phyloP scores from a whole-genome alignment of 2,888 invertebrate genomes.

The Choristoneura rosaceana region DNA sequence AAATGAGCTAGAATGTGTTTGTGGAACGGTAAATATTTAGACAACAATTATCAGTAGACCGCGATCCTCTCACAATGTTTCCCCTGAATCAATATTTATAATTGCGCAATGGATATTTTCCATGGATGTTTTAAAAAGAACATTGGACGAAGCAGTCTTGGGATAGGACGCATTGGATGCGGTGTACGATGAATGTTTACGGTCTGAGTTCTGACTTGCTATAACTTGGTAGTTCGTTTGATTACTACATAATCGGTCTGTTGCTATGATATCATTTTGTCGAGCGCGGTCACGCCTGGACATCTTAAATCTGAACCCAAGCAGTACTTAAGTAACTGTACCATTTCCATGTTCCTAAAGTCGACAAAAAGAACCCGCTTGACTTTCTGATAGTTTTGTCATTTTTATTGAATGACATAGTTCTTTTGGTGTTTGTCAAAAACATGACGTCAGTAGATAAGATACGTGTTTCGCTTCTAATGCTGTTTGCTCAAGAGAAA shows the following conservation, averaged over 20 bases:
- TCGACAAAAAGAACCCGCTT: constrained; percentile 28
- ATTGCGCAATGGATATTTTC: constrained; percentile 25
- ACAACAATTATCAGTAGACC: constrained; percentile 78
- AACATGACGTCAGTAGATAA: constrained; percentile 27
- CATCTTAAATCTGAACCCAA: constrained; percentile 37
- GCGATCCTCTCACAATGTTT: constrained; percentile 65
- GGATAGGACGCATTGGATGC: constrained; percentile 54
- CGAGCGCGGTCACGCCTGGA: constrained; percentile 70
- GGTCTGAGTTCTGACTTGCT: constrained; percentile 42
- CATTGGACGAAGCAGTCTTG: background rate
- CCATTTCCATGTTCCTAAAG: constrained; percentile 23
- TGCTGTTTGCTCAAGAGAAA: background rate
- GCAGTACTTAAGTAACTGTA: constrained; percentile 38
- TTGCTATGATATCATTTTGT: constrained; percentile 78
- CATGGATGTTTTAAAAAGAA: constrained; percentile 50
- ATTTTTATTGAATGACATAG: constrained; percentile 26
- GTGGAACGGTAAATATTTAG: constrained; percentile 77
- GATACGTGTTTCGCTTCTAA: constrained; percentile 10
- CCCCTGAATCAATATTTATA: constrained; percentile 47
- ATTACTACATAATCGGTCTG: constrained; percentile 77
- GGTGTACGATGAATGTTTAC: constrained; percentile 40
- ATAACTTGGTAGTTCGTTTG: constrained; percentile 61
- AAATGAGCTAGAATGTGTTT: constrained; percentile 66
- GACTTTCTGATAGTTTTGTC: constrained; percentile 27
- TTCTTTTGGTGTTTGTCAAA: constrained; percentile 25